Percentiles rank a stretch among this genome's conserved stretches.
Evolutionary conservation across 2,888 invertebrate species (phyloP).

Genomic region (Lomographa bimaculata): DNA sequence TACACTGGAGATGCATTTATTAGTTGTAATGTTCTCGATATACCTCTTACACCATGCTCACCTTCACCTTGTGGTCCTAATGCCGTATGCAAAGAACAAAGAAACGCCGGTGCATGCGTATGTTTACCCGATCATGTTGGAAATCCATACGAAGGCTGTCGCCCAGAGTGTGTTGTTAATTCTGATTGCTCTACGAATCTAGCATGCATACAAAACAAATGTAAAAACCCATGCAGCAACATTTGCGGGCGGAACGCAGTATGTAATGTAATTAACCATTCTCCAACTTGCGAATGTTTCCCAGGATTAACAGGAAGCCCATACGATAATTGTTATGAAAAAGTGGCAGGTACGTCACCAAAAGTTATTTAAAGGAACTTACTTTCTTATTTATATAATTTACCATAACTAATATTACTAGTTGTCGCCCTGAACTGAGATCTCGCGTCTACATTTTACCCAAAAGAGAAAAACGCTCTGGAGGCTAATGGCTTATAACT

Average conservation of each 20-base stretch:
- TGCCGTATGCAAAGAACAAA: conserved; percentile 87
- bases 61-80: conserved; percentile 90
- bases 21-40: conserved; percentile 73
- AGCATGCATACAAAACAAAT: conserved; percentile 89
- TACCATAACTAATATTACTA: no score
- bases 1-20: conserved; percentile 86
- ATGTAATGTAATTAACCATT: conserved; percentile 88
- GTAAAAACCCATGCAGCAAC: conserved; percentile 89
- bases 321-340: conserved; percentile 80
- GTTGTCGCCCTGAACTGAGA: no score
- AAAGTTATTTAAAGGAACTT: no score
- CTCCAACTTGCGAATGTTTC: conserved; percentile 87
- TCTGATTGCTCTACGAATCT: conserved; percentile 88
- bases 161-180: conserved; percentile 89
- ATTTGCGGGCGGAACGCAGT: conserved; percentile 89
- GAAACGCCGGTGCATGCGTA: conserved; percentile 87
- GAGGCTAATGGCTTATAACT: no score
- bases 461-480: no score
- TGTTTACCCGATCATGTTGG: conserved; percentile 88
- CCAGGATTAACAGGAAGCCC: conserved; percentile 85
- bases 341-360: conserved; percentile 50
- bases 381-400: no score
- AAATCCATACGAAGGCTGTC: conserved; percentile 90
- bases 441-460: no score
- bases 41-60: conserved; percentile 84